Percentiles rank a stretch among this genome's conserved stretches.
Evolutionary conservation across 2,888 invertebrate genomes (phyloP).

Genomic region (Macrosoma leucophasiata): DNA sequence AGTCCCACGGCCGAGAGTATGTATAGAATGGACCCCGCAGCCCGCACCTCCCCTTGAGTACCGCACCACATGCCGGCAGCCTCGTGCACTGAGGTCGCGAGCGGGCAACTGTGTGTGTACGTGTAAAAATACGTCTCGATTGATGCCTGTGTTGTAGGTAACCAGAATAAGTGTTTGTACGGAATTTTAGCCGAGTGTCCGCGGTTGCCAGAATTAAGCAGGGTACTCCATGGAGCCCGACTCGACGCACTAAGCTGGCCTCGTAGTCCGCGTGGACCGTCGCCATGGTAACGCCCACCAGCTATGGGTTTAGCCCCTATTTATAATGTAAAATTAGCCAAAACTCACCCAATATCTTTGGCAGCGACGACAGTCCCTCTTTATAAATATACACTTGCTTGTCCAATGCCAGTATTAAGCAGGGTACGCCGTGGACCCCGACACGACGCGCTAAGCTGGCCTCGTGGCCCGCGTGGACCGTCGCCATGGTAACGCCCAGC

Average conservation of each 20-base stretch:
- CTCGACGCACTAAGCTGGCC: constrained; percentile 82
- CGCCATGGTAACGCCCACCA: constrained; percentile 86
- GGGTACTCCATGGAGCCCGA: constrained; percentile 89
- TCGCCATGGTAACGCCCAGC: constrained; percentile 86
- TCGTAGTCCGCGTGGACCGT: constrained; percentile 90
- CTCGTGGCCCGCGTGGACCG: constrained; percentile 89
- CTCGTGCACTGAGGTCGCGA: too few relatives aligned
- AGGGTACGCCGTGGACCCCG: constrained; percentile 88
- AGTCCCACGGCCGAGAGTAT: too few relatives aligned
- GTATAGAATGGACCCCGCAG: too few relatives aligned
- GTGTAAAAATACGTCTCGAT: too few relatives aligned
- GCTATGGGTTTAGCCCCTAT: too few relatives aligned
- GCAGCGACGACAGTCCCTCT: constrained; percentile 85
- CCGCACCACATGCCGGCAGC: too few relatives aligned
- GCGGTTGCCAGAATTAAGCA: constrained; percentile 71
- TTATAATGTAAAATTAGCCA: neutral
- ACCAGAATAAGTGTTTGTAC: too few relatives aligned
- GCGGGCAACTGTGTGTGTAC: too few relatives aligned
- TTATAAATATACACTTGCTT: constrained; percentile 91
- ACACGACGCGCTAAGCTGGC: constrained; percentile 84
- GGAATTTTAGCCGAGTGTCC: too few relatives aligned
- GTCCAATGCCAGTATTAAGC: constrained; percentile 86
- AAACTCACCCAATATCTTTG: constrained; percentile 84
- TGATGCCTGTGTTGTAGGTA: too few relatives aligned
- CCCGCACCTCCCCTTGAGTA: too few relatives aligned